These are phyloP conservation scores for Saguinus midas DNA, from an alignment of 2,113 vertebrate species.

Conservation along the genomic window DNA sequence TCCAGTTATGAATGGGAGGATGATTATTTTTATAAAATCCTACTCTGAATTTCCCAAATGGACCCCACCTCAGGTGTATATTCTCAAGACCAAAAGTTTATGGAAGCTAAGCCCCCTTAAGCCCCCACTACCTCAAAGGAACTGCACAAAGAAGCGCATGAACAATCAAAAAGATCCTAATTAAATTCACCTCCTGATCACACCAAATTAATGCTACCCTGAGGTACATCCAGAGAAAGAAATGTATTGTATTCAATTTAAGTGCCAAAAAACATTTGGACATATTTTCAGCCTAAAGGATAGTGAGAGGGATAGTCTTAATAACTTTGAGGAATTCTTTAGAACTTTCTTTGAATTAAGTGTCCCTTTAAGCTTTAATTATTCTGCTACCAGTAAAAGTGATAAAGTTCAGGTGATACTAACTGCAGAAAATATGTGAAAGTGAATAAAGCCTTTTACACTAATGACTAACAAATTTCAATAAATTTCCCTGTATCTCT, in stretches of 20 bases:
- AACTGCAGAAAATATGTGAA: slow-evolving; percentile 11
- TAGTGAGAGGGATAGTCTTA: background rate
- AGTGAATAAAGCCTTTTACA: background rate
- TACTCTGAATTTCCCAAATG: background rate
- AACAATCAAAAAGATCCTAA: background rate
- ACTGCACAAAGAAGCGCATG: background rate
- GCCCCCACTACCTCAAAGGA: background rate
- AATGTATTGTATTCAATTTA: slow-evolving; percentile 17
- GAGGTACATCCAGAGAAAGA: slow-evolving; percentile 26
- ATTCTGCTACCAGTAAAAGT: slow-evolving; percentile 13
- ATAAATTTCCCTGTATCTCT: slow-evolving; percentile 9
- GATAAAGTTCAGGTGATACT: background rate
- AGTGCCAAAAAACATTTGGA: slow-evolving; percentile 25
- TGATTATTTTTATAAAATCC: background rate
- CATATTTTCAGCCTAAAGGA: background rate
- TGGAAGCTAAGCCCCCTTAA: background rate
- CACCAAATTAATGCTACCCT: slow-evolving; percentile 26
- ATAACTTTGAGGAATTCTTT: slow-evolving; percentile 50
- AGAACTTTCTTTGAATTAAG: slow-evolving; percentile 49
- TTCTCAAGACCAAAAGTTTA: background rate
- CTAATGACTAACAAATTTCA: background rate
- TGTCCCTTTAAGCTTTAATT: slow-evolving; percentile 55
- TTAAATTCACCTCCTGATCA: slow-evolving; percentile 5
- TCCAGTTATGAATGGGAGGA: background rate
- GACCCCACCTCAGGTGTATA: background rate